A percentile compares a stretch with the other conserved stretches of the same genome.
phyloP scores from a whole-genome alignment of 2,888 invertebrate genomes.

The Calameuta idolon region DNA sequence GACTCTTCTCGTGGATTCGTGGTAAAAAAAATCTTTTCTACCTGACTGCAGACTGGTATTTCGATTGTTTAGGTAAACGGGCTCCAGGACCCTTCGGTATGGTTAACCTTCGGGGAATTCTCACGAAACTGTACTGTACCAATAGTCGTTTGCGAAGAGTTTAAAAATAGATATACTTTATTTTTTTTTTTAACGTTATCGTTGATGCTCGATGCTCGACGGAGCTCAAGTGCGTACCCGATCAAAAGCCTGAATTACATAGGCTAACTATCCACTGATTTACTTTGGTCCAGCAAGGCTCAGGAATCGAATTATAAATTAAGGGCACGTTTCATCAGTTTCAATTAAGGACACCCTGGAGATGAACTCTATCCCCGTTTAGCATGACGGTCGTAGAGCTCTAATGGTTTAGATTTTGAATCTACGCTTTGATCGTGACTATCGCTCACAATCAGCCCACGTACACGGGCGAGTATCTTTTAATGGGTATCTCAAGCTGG shows the following conservation, averaged over 20 bases:
- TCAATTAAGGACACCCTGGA: not conserved
- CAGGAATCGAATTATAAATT: not conserved
- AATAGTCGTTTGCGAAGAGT: not conserved
- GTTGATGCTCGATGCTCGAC: accelerated
- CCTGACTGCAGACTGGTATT: not conserved
- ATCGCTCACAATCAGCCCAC: not conserved
- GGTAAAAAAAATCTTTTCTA: not conserved
- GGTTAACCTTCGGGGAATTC: not conserved
- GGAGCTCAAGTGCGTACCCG: not conserved
- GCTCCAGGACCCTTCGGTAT: not conserved
- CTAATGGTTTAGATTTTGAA: not conserved
- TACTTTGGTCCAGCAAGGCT: not conserved
- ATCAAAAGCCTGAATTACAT: not conserved
- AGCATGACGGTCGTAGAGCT: not conserved
- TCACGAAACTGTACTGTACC: not conserved
- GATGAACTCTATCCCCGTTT: not conserved
- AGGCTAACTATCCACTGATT: not conserved
- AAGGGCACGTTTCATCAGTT: not conserved
- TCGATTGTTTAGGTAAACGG: not conserved
- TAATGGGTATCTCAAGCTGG: not conserved
- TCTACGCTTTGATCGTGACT: not conserved
- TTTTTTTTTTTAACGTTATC: not conserved
- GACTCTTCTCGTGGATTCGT: not conserved
- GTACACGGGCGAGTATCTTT: not conserved
- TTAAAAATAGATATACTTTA: not conserved